A percentile compares a stretch with the other conserved stretches of the same genome.
Conservation (phyloP, 2,797 vertebrate genomes). For the Danio aesculapii region DNA sequence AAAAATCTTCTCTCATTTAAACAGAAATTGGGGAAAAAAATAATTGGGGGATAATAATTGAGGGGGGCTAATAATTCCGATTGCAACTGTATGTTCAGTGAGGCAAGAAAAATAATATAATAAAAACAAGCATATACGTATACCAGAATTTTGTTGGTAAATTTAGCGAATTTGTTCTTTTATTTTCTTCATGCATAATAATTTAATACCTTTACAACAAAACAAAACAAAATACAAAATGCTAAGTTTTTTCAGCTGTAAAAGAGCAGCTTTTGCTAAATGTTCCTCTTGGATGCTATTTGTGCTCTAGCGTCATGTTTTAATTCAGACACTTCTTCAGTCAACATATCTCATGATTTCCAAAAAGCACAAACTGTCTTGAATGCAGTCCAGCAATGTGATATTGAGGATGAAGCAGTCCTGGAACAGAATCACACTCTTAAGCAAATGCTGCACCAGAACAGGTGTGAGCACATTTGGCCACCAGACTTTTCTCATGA, state of each 20-base stretch:
- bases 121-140: no score
- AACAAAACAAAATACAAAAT: neutral
- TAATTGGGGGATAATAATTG: no score
- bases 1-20: no score
- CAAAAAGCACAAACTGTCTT: neutral
- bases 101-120: no score
- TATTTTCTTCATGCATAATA: no score
- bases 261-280: conserved; percentile 10
- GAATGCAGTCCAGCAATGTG: conserved; percentile 31
- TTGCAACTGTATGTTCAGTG: no score
- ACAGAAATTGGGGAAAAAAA: no score
- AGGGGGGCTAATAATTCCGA: no score
- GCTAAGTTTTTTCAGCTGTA: neutral
- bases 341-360: neutral
- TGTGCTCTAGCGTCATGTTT: neutral
- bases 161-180: no score
- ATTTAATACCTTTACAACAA: no score
- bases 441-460: conserved; percentile 9
- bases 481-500: conserved; percentile 33
- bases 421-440: neutral
- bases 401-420: neutral
- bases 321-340: neutral
- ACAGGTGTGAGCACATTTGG: conserved; percentile 48
- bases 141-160: no score
- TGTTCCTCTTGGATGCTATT: neutral